Evolutionary conservation across 2,113 vertebrate genomes (phyloP), one percentile per base, ranked within the genome.

Genomic region (Turnix velox): DNA sequence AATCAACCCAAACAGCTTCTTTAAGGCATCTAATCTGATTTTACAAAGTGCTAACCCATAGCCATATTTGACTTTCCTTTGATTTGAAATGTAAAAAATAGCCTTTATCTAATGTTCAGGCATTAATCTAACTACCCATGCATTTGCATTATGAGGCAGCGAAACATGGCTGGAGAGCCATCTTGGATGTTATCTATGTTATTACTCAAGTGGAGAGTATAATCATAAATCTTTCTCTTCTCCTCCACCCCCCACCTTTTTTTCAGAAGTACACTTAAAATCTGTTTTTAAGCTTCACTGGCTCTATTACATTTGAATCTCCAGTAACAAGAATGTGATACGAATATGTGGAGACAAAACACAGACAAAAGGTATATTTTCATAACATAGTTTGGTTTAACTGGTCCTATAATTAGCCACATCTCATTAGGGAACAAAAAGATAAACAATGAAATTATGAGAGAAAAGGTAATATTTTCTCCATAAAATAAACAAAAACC

Each of bases 351-450:
- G 43, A 55, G n/a, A 91, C 46, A 59, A 85, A 88, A 57, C 40
- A 74, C 0, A 92, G 87, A 90, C 33, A 91, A 96, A 94, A 92
- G 71, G 92, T 94, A 42, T 75, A 61, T 89, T 95, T 89, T 90
- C 65, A 69, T 78, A 68, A 84, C 18, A 45, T 68, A 75, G n/a
- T 59, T 95, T 55, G 78, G 59, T 86, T 90, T 94, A 94, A 91
- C 67, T 93, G 48, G 73, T 92, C 71, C 84, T 94, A 59, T 79
- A 91, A 95, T 95, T 96, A 94, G 95, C 89, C 82, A 83, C 93
- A 93, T 92, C 51, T 94, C 95, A 94, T 94, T 96, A 94, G 67
- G 84, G 84, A 93, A 94, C 91, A 92, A 95, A 93, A 88, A 96
- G 62, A 91, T 77, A 93, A 90, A 83, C 72, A 90, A 84, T 86